Evolutionary conservation across 2,113 vertebrate genomes (phyloP).

Genomic region (Erpornis zantholeuca): DNA sequence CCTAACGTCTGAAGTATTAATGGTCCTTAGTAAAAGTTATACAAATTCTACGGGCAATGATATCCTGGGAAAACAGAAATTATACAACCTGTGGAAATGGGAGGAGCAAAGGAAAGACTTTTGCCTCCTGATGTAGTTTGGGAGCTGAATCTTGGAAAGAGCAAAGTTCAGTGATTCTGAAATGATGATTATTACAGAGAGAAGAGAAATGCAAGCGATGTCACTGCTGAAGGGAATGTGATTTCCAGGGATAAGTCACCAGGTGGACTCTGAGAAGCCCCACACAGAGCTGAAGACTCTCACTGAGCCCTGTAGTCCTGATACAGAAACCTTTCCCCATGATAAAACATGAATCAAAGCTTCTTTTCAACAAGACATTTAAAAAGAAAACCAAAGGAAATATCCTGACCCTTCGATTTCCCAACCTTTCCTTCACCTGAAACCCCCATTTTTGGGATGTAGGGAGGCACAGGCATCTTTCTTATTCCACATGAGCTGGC

Average conservation of each 20-base stretch:
- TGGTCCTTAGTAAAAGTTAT: neutral
- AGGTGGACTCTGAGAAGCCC: neutral
- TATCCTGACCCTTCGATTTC: neutral
- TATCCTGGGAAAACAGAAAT: neutral
- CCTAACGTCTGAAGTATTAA: neutral
- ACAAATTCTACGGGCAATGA: neutral
- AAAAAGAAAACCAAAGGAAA: neutral
- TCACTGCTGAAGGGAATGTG: neutral
- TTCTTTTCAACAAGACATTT: neutral
- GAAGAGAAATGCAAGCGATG: neutral
- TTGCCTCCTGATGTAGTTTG: rapidly evolving
- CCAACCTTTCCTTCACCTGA: neutral
- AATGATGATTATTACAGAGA: neutral
- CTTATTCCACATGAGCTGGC: neutral
- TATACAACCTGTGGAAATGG: neutral
- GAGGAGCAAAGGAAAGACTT: neutral
- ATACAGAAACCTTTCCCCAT: neutral
- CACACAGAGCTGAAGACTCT: neutral
- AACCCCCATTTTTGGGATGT: neutral
- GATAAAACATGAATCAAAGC: neutral
- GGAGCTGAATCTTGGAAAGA: neutral
- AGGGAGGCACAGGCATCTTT: neutral
- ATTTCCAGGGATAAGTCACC: neutral
- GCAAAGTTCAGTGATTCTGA: neutral
- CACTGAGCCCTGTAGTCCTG: neutral